Conservation (phyloP, 2,888 invertebrate species). For the Eilema depressum region DNA sequence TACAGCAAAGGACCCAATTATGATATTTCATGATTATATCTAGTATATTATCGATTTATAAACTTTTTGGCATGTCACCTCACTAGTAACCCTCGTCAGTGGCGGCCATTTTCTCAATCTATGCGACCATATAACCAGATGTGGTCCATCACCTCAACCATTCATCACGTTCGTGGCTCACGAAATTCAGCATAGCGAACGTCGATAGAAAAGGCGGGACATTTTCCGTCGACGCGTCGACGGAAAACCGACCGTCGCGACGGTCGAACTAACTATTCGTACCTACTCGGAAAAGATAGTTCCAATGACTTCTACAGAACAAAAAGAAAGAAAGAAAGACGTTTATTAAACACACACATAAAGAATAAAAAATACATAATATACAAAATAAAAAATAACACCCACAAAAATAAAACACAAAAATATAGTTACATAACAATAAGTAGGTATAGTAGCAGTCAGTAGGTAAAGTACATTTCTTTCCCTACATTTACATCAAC, state of each 20-base stretch:
- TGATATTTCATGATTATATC: no score
- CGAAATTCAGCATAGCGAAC: background rate
- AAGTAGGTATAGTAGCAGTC: no score
- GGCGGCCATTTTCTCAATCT: background rate
- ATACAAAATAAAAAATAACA: no score
- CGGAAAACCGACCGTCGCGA: no score
- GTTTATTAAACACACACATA: no score
- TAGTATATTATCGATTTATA: background rate
- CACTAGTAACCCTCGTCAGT: conserved; percentile 3
- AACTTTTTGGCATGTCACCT: background rate
- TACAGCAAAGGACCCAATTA: no score
- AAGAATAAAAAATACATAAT: no score
- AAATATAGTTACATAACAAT: no score
- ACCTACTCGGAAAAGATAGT: background rate
- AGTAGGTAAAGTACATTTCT: no score
- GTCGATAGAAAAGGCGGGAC: background rate
- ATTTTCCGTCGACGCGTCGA: background rate
- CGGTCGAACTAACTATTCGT: background rate
- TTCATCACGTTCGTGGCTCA: background rate
- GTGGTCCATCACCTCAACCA: background rate
- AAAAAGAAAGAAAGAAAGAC: no score
- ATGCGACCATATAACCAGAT: conserved; percentile 5
- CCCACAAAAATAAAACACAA: no score
- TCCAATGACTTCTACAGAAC: background rate
- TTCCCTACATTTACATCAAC: no score